Evolutionary conservation across 2,888 invertebrate genomes (phyloP).

Genomic region (Pomacea canaliculata): DNA sequence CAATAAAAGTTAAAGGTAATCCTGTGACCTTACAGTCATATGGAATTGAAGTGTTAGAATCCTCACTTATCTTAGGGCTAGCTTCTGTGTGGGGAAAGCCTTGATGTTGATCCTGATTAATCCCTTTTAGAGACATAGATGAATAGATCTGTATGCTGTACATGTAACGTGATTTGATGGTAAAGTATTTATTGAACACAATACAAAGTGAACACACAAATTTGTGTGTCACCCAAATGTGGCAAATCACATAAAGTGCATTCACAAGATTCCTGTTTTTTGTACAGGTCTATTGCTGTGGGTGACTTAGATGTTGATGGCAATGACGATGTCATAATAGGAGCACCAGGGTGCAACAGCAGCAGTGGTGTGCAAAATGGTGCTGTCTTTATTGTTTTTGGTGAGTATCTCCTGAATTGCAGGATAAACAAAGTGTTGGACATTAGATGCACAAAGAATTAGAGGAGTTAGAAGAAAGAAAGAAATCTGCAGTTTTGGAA

Average conservation of each 20-base stretch:
- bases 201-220: no score
- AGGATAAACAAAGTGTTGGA: background rate
- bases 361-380: constrained; percentile 55
- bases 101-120: no score
- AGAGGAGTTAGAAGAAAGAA: background rate
- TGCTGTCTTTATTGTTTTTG: constrained; percentile 60
- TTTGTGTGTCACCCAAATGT: no score
- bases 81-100: no score
- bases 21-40: background rate
- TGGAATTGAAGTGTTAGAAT: background rate
- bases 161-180: no score
- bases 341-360: constrained; percentile 56
- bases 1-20: no score
- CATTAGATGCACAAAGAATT: no score
- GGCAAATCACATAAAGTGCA: no score
- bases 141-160: no score
- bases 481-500: background rate
- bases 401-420: constrained; percentile 37
- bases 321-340: constrained; percentile 57
- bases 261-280: background rate
- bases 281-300: constrained; percentile 47
- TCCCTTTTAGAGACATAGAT: no score
- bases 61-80: background rate
- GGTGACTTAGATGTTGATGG: constrained; percentile 64
- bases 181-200: no score